A percentile compares a stretch with the other conserved stretches of the same genome.
These are phyloP conservation scores for Bradypus variegatus DNA, from an alignment of 2,797 vertebrate genomes.

Conservation along the genomic window DNA sequence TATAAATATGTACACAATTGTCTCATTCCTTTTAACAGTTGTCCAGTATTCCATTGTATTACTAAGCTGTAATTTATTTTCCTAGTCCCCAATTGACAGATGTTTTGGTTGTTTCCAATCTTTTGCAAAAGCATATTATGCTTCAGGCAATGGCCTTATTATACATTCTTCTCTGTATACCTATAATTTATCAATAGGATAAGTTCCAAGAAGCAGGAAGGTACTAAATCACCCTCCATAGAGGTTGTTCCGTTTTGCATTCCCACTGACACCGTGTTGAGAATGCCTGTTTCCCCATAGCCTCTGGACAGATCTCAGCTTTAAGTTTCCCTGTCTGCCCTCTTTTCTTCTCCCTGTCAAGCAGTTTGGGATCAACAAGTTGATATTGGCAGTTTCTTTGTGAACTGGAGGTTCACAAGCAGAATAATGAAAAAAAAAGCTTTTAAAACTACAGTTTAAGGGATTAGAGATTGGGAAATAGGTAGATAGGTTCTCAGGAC, in stretches of 20 bases:
- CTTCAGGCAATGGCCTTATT: background rate
- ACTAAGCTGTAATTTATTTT: background rate
- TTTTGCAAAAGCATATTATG: constrained; percentile 27
- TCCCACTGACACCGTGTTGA: no score
- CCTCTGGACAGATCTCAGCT: background rate
- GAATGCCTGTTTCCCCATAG: background rate
- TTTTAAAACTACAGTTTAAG: background rate
- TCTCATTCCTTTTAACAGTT: background rate
- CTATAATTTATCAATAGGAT: background rate
- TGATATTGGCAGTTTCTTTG: background rate
- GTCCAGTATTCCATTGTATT: background rate
- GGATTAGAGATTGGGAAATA: constrained; percentile 19
- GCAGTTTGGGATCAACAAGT: background rate
- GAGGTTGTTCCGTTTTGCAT: no score
- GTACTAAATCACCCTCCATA: background rate
- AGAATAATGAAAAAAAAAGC: background rate
- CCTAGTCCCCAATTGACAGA: background rate
- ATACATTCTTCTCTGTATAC: background rate
- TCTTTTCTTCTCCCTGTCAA: background rate
- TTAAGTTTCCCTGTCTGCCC: background rate
- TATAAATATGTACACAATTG: background rate
- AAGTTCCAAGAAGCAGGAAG: constrained; percentile 10
- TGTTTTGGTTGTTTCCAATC: constrained; percentile 3
- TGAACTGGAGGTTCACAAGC: background rate
- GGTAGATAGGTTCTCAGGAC: background rate